Percentiles rank a stretch among this genome's conserved stretches.
Evolutionary conservation across 2,888 invertebrate species (phyloP).

Genomic region (Rhorus exstirpatorius): DNA sequence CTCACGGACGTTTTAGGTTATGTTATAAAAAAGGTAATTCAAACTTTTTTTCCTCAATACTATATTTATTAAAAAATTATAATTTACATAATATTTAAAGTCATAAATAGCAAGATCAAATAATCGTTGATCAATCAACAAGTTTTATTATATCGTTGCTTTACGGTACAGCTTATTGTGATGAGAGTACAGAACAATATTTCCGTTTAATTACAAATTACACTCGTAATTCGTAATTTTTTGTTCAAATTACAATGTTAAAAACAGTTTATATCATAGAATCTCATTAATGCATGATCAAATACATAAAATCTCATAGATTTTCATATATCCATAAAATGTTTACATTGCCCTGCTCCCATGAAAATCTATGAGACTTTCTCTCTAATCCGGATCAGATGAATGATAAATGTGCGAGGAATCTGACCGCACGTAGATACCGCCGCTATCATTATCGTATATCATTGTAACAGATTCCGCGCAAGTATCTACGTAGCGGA

Average conservation of each 20-base stretch:
- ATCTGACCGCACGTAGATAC: too few species aligned
- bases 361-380: too few species aligned
- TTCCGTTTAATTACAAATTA: background rate
- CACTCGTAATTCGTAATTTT: background rate
- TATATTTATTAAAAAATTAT: background rate
- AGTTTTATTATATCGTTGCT: background rate
- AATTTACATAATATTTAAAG: background rate
- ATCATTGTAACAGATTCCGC: slow-evolving; percentile 81
- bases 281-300: too few species aligned
- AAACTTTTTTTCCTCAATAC: background rate
- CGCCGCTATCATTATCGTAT: background rate
- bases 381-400: too few species aligned
- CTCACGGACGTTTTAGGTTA: slow-evolving; percentile 86
- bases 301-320: too few species aligned
- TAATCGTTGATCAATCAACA: background rate
- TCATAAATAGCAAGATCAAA: background rate
- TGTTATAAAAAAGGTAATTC: slow-evolving; percentile 85
- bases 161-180: too few species aligned
- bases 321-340: slow-evolving; percentile 11
- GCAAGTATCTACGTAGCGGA: slow-evolving; percentile 87
- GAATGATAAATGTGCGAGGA: too few species aligned
- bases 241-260: background rate
- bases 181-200: too few species aligned
- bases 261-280: too few species aligned
- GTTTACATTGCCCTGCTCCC: background rate